Evolutionary conservation across 1,140 invertebrate species (phyloP).

Genomic region (Pogonomyrmex californicus): DNA sequence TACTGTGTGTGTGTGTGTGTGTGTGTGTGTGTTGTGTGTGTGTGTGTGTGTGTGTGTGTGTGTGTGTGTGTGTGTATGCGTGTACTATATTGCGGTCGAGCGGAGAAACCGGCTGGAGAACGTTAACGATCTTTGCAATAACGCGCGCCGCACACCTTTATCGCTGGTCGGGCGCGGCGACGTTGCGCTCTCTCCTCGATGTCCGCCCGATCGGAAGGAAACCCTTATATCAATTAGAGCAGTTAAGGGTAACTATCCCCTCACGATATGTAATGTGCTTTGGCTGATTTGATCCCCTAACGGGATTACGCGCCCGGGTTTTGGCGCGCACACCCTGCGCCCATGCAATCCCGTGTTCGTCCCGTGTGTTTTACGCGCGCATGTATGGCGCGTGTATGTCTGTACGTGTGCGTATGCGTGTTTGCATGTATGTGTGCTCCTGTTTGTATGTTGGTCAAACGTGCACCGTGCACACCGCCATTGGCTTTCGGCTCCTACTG

Average conservation of each 20-base stretch:
- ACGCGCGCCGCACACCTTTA: constrained; percentile 11
- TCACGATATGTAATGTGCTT: constrained; percentile 77
- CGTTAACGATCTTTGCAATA: constrained; percentile 39
- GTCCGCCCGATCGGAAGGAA: constrained; percentile 64
- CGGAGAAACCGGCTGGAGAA: constrained; percentile 15
- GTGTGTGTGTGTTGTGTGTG: too few relatives aligned
- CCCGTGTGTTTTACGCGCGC: constrained; percentile 25
- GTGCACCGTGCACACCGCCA: constrained; percentile 58
- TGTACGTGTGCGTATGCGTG: neutral
- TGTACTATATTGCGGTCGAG: constrained; percentile 1
- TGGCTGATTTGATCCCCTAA: constrained; percentile 77
- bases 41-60: too few relatives aligned
- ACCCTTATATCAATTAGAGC: constrained; percentile 79
- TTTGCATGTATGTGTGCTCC: neutral
- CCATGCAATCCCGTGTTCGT: constrained; percentile 70
- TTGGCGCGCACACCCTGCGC: constrained; percentile 62
- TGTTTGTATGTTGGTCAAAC: constrained; percentile 22
- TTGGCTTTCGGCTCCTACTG: constrained; percentile 68
- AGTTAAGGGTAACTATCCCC: constrained; percentile 77
- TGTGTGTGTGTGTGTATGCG: too few relatives aligned
- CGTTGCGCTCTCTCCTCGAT: neutral
- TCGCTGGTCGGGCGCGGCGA: neutral
- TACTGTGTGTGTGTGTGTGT: too few relatives aligned
- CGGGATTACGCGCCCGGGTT: constrained; percentile 76
- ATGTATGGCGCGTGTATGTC: neutral